phyloP scores from a whole-genome alignment of 2,113 vertebrate species.

The Heliornis fulica region DNA sequence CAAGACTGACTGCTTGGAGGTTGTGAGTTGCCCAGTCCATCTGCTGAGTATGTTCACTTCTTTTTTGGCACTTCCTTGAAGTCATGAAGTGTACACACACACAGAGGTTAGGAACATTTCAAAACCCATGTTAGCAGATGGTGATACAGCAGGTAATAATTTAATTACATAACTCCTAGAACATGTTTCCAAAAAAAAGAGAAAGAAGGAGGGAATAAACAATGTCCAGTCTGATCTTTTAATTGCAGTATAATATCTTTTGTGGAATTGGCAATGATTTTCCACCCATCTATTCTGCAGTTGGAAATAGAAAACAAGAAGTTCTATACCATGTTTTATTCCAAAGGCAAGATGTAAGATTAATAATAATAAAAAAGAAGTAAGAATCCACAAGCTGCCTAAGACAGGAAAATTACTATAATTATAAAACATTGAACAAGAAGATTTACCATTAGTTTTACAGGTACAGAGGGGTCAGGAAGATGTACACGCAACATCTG shows the following conservation, averaged over 20 bases:
- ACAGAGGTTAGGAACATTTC: constrained; percentile 34
- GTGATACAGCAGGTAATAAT: constrained; percentile 73
- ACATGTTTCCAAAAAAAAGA: not conserved
- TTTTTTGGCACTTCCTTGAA: constrained; percentile 49
- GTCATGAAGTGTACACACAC: constrained; percentile 31
- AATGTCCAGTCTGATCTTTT: not conserved
- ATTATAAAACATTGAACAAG: not conserved
- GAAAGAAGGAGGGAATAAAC: not conserved
- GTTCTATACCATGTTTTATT: not conserved
- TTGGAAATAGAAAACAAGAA: not conserved
- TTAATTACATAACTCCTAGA: constrained; percentile 66
- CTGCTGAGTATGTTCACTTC: constrained; percentile 42
- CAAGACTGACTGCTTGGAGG: constrained; percentile 49
- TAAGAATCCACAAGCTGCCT: not conserved
- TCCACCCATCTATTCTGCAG: not conserved
- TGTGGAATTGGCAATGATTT: not conserved
- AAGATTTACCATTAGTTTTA: not conserved
- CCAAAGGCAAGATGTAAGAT: not conserved
- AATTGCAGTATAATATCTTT: not conserved
- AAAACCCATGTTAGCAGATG: constrained; percentile 69
- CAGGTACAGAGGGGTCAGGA: not conserved
- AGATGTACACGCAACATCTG: not conserved
- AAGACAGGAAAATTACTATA: not conserved
- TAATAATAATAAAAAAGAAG: not conserved
- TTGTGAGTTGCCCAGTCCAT: constrained; percentile 53